phyloP scores from a whole-genome alignment of 2,113 vertebrate species.

The Siniperca knerii region DNA sequence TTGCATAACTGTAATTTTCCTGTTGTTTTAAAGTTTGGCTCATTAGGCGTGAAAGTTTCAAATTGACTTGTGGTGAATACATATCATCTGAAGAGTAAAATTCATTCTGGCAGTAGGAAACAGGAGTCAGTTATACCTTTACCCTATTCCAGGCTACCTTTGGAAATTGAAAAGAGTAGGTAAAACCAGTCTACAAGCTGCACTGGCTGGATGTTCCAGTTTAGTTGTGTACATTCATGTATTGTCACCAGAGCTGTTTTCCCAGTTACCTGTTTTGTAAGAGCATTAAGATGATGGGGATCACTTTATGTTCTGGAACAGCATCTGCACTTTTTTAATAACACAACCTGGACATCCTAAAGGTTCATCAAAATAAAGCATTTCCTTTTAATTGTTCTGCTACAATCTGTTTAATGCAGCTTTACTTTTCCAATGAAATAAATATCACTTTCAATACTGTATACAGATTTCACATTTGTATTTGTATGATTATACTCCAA shows the following conservation, averaged over 20 bases:
- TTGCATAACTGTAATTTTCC: not conserved
- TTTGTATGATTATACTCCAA: not conserved
- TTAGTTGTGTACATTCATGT: not conserved
- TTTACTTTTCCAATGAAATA: constrained; percentile 1
- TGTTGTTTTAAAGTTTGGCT: not conserved
- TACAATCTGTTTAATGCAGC: not conserved
- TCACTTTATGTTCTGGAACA: not conserved
- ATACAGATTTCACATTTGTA: not conserved
- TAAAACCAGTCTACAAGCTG: not conserved
- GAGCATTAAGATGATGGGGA: not conserved
- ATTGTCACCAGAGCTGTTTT: not conserved
- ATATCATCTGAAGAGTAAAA: not conserved
- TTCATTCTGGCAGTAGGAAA: not conserved
- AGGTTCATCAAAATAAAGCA: not conserved
- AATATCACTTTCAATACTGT: constrained; percentile 1
- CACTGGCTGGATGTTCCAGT: not conserved
- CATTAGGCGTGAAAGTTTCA: not conserved
- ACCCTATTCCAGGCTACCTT: not conserved
- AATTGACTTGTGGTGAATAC: not conserved
- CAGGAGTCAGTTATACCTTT: not conserved
- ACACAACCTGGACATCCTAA: not conserved
- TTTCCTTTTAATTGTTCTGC: not conserved
- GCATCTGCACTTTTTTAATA: not conserved
- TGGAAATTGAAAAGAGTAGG: not conserved
- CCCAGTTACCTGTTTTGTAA: not conserved